phyloP scores from a whole-genome alignment of 1,140 invertebrate species.

The Asbolus verrucosus region DNA sequence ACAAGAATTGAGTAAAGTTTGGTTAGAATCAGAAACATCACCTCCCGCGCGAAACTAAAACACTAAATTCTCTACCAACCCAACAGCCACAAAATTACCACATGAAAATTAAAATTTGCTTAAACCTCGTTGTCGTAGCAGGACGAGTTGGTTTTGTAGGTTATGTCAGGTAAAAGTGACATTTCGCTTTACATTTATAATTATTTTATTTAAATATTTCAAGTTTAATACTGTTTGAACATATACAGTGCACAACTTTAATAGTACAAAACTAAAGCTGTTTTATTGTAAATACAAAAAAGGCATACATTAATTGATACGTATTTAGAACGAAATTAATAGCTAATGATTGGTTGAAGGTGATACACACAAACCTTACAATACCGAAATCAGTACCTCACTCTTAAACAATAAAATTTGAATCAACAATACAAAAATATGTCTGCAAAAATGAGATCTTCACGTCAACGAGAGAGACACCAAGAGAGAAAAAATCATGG shows the following conservation, averaged over 20 bases:
- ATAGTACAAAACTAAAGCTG: constrained; percentile 60
- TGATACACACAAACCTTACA: constrained; percentile 39
- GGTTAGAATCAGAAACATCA: too few relatives aligned
- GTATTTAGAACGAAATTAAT: constrained; percentile 33
- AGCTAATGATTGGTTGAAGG: constrained; percentile 49
- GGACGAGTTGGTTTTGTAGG: not conserved
- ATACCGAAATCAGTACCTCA: constrained; percentile 23
- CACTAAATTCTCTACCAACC: too few relatives aligned
- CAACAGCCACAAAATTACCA: too few relatives aligned
- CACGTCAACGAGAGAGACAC: constrained; percentile 19
- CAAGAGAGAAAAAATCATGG: not conserved
- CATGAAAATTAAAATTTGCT: too few relatives aligned
- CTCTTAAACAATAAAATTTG: constrained; percentile 16
- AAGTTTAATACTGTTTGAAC: constrained; percentile 60
- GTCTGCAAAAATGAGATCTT: constrained; percentile 36
- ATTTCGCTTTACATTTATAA: constrained; percentile 32
- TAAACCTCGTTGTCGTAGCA: too few relatives aligned
- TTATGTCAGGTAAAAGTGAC: not conserved
- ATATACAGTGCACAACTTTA: constrained; percentile 60
- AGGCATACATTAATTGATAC: constrained; percentile 51
- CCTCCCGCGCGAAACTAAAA: too few relatives aligned
- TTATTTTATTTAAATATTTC: constrained; percentile 56
- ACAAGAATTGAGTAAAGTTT: too few relatives aligned
- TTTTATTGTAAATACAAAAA: constrained; percentile 59
- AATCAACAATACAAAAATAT: constrained; percentile 30